Conservation (phyloP, 2,113 vertebrate genomes). For the Chionomys nivalis region DNA sequence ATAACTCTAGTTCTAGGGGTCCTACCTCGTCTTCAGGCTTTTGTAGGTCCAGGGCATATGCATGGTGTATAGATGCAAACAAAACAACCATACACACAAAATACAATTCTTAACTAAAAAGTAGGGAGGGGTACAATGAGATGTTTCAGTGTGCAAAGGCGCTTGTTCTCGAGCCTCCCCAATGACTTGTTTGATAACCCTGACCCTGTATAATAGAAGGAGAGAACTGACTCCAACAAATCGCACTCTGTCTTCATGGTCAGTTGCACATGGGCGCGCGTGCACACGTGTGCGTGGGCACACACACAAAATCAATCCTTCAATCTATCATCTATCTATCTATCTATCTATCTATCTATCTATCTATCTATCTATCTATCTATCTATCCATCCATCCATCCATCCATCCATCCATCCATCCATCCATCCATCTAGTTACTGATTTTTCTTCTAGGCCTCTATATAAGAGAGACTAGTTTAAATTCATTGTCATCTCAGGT, state of each 20-base stretch:
- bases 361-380: too few species aligned
- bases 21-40: not conserved
- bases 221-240: not conserved
- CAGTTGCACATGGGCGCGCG: not conserved
- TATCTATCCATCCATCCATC: too few species aligned
- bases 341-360: too few species aligned
- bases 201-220: not conserved
- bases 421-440: too few species aligned
- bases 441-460: not conserved
- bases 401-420: too few species aligned
- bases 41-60: not conserved
- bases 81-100: not conserved
- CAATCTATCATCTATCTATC: too few species aligned
- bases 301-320: not conserved
- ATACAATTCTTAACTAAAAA: not conserved
- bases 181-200: not conserved
- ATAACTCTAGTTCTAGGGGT: not conserved
- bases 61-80: not conserved
- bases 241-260: not conserved
- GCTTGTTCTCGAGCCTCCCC: not conserved
- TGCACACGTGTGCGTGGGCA: not conserved
- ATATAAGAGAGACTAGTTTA: not conserved
- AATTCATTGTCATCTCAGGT: constrained; percentile 22
- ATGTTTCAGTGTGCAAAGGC: not conserved
- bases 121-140: not conserved